A percentile compares a stretch with the other conserved stretches of the same genome.
phyloP scores from a whole-genome alignment of 92 coral and sea anemone genomes.

The Blastomussa wellsi region DNA sequence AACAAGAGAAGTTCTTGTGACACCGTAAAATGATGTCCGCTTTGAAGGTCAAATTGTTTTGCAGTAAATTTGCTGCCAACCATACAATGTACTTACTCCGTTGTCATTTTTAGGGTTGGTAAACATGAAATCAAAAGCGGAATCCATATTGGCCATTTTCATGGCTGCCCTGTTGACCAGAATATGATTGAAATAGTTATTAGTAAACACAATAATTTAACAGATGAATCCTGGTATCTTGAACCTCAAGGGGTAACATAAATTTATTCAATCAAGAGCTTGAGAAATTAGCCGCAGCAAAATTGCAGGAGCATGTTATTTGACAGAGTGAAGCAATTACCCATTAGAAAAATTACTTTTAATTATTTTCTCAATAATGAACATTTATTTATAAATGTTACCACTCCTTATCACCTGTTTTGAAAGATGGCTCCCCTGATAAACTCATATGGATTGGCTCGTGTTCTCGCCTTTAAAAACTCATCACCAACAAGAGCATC shows the following conservation, averaged over 20 bases:
- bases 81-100: slow-evolving; percentile 56
- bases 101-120: slow-evolving; percentile 79
- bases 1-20: no score
- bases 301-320: no score
- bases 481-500: slow-evolving; percentile 88
- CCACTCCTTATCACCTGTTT: slow-evolving; percentile 74
- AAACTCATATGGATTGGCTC: slow-evolving; percentile 96
- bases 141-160: slow-evolving; percentile 99
- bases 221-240: background rate
- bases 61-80: no score
- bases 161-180: slow-evolving; percentile 84
- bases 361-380: no score
- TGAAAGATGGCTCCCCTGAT: slow-evolving; percentile 96
- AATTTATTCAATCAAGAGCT: no score
- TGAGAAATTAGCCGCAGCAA: no score
- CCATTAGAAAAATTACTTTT: no score
- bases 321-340: no score
- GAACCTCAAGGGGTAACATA: no score
- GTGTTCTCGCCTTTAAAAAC: slow-evolving; percentile 93
- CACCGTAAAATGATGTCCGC: no score
- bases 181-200: background rate
- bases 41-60: no score
- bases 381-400: no score
- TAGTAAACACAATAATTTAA: background rate
- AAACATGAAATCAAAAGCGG: slow-evolving; percentile 97